Base-by-base conservation (phyloP, 2,888 invertebrate genomes). In the Lasioglossum vierecki region DNA sequence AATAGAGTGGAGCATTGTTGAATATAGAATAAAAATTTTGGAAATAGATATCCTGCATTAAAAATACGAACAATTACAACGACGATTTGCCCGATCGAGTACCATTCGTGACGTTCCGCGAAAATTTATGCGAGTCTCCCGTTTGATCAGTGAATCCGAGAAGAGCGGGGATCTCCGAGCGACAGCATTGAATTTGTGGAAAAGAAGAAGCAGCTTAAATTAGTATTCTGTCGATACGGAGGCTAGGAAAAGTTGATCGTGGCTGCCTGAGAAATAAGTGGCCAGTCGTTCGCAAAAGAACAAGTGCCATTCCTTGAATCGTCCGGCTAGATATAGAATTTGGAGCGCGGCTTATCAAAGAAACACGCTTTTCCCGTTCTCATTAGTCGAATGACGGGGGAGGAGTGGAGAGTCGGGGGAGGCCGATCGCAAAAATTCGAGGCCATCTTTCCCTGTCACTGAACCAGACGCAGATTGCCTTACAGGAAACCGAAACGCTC, bases 361-460 rank as follows among this genome's bases (percentile, higher is more conserved):
- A 70, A 39, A 39, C 70, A 70, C 70, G 70, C 13, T 70, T 63
- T 63, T 70, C 70, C 41, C 39, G 70, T 70, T 70, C 70, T 41
- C 70, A 70, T 70, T 70, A 70, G 70, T 11, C 41, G 70, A 70
- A 70, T 41, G 70, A n/a, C 41, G n/a, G n/a, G 26, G 13, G 15
- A 0, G 1, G 26, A 60, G 60, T 8, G 8, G 26, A 5, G 1
- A 0, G 2, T 2, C 26, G 26, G 1, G 26, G 13, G 30, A 63
- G 63, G 63, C 30, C 63, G 71, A 71, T 71, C 71, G 44, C 44
- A 71, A 71, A 71, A 71, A 44, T 71, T 71, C 71, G n/a, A 71
- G 44, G n/a, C 44, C 44, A 44, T 71, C 71, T 26, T 26, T 68
- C 68, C 22, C 44, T 71, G 71, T 72, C 72, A 49, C 46, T 30